phyloP scores from a whole-genome alignment of 2,797 vertebrate genomes.

The Manis javanica region DNA sequence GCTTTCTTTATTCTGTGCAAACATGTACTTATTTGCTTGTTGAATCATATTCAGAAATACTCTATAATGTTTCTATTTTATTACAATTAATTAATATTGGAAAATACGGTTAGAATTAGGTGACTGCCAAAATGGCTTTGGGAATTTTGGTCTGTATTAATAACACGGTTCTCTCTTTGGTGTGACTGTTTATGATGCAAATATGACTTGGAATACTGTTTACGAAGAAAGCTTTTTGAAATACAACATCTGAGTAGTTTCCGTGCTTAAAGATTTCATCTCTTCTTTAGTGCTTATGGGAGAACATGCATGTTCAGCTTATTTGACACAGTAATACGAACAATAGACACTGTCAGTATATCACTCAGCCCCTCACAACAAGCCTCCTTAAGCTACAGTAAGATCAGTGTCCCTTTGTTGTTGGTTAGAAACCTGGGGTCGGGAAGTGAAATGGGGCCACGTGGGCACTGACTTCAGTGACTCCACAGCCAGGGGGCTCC shows the following conservation, averaged over 20 bases:
- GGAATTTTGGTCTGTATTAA: too few relatives aligned
- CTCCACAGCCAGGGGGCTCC: too few relatives aligned
- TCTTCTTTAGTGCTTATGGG: too few relatives aligned
- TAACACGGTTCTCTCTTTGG: background rate
- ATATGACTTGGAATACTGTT: background rate
- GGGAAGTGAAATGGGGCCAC: rapidly evolving
- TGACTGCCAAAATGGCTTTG: background rate
- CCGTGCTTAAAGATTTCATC: background rate
- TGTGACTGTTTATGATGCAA: background rate
- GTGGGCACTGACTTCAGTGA: too few relatives aligned
- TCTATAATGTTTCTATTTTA: background rate
- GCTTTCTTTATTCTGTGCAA: background rate
- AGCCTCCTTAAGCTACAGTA: background rate
- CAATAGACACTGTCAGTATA: rapidly evolving
- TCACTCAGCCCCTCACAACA: background rate
- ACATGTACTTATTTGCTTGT: background rate
- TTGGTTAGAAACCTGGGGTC: background rate
- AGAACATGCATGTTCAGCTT: too few relatives aligned
- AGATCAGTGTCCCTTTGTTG: too few relatives aligned
- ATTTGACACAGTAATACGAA: rapidly evolving
- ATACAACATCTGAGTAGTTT: background rate
- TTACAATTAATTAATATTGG: background rate
- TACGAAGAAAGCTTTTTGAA: background rate
- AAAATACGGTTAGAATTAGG: background rate
- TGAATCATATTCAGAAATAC: slow-evolving; percentile 13